Evolutionary conservation across 2,797 vertebrate species (phyloP), one percentile per base, ranked within the genome.

Genomic region (Gallinago stenura): DNA sequence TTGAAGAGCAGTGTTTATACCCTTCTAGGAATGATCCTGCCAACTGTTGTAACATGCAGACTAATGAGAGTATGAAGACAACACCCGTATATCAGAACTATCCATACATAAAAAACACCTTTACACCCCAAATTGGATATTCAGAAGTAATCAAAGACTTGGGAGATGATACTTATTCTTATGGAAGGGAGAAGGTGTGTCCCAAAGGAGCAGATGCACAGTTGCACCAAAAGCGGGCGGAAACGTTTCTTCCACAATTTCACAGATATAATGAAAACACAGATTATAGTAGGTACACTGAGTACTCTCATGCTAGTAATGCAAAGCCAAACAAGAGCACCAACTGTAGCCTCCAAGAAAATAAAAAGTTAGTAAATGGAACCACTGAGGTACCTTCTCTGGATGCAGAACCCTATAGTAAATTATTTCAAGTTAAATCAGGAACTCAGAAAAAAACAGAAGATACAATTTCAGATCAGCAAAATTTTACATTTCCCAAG

Each of bases 371-470:
- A 87, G 92, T 98, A 68, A 98, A 95, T 87, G 97, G 97, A 96
- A 97, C 98, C 94, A 88, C 98, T 81, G 98, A 98, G 60, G 91
- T 98, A 83, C 94, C 98, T 84, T 62, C 90, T 73, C 93, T 97
- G 92, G 98, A 98, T 89, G 90, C 97, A 87, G 98, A 98, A 61
- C 88, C 97, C 39, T 98, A 97, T 61, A 93, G 54, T 68, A 98
- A 97, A 77, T 98, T 98, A 92, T 98, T 98, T 96, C 98, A 98
- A 89, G 98, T 97, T 83, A 98, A 98, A 92, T 97, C 98, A 96
- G 84, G 97, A 83, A 91, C 88, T 93, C 98, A 97, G 95, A 98
- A 98, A 88, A 97, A 98, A 95, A 97, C 95, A 83, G 98, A 99
- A 66, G 98, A 98, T 89, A 94, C 95, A 64, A 60, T 98, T 81